Evolutionary conservation across 2,888 invertebrate genomes (phyloP), one percentile per base, ranked within the genome.

Genomic region (Aquatica leii): DNA sequence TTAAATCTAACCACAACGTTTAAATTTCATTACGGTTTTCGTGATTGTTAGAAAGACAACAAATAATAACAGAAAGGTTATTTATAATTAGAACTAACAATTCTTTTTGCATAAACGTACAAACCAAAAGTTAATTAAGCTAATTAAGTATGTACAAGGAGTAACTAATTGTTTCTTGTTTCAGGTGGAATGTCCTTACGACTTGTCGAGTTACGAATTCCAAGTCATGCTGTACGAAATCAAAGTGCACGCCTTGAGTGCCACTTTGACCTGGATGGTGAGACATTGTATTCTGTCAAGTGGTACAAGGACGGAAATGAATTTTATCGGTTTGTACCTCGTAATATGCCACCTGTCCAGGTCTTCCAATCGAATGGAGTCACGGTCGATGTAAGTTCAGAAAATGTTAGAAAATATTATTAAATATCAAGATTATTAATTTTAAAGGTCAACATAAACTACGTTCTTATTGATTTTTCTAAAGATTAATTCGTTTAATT

Each of bases 251-350:
- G 86, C 60, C 83, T 95, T 72, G 91, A 91, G 78, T 94, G 94
- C 82, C 89, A 90, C 79, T 95, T 92, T 84, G 90, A 92, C 81
- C 85, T 95, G 78, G 92, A 93, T 72, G 89, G 88, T 2, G 94
- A 94, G 80, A 88, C 88, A 52, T 85, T 94, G 50, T 95, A 94
- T 82, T 93, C 94, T 31, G 94, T 94, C 75, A 94, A 94, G 83
- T 95, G 94, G 94, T 94, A 94, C 84, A 94, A 94, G 80, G 93
- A 94, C 79, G 94, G 93, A 70, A 89, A 91, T 80, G 94, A 94
- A 83, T 94, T 94, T 84, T 94, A 92, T 84, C 86, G 94, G 67
- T 94, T 90, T 82, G 91, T 94, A 71, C 94, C 94, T 15, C 85
- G 90, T 56, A 93, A 94, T 80, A 86, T 86, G 77, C 94, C 94